phyloP scores from a whole-genome alignment of 23 tunicate genomes.

The Oikopleura dioica region DNA sequence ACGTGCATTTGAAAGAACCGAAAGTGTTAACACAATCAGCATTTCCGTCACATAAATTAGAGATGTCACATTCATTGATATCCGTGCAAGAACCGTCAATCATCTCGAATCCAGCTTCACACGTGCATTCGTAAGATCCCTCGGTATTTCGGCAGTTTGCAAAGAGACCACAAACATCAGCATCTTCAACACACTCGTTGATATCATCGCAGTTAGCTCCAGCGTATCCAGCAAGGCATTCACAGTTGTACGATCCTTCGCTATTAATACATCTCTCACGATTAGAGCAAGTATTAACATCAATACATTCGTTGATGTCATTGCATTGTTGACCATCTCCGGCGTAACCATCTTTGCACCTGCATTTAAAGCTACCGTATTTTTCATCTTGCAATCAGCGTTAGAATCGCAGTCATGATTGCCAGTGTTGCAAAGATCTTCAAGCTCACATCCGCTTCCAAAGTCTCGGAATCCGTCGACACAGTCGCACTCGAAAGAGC shows the following conservation, averaged over 20 bases:
- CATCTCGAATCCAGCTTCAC: conserved; percentile 16
- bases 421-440: not conserved
- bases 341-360: not conserved
- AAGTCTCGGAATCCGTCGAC: not conserved
- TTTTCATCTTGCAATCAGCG: not conserved
- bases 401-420: not conserved
- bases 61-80: conserved; percentile 29
- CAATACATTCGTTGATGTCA: conserved; percentile 18
- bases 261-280: not conserved
- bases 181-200: conserved; percentile 18
- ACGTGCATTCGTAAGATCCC: conserved; percentile 20
- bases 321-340: not conserved
- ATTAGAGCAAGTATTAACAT: conserved; percentile 9
- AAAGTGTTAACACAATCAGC: not conserved
- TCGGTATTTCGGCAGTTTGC: conserved; percentile 17
- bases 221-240: not conserved
- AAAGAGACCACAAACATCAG: conserved; percentile 14
- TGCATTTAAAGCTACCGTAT: not conserved
- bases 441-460: not conserved
- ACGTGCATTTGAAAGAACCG: not conserved
- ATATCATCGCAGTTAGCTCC: conserved; percentile 17
- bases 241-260: not conserved
- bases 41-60: conserved; percentile 9
- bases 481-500: not conserved
- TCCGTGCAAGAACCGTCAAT: conserved; percentile 17